Conservation (phyloP, 2,797 vertebrate genomes). For the Rhinoraja longicauda region DNA sequence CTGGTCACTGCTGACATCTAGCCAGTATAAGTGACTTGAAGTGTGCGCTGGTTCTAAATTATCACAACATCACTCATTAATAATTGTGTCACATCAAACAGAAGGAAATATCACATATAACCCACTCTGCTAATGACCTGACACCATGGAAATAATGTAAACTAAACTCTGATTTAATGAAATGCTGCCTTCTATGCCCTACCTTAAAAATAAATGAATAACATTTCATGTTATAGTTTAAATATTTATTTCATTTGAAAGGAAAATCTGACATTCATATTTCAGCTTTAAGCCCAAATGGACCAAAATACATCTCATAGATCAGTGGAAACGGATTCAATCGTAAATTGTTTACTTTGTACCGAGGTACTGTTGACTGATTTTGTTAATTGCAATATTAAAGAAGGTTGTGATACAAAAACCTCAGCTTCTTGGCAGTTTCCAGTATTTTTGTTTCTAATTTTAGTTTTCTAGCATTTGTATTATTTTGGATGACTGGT, state of each 20-base stretch:
- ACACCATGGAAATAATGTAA: not conserved
- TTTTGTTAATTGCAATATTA: not conserved
- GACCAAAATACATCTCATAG: not conserved
- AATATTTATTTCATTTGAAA: not conserved
- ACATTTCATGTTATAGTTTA: not conserved
- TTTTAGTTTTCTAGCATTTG: not conserved
- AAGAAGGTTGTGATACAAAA: not conserved
- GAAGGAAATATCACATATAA: constrained; percentile 17
- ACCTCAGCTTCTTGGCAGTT: not conserved
- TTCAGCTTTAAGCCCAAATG: not conserved
- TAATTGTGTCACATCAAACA: constrained; percentile 10
- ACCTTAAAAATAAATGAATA: not conserved
- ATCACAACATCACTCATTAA: constrained; percentile 34
- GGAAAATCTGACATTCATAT: not conserved
- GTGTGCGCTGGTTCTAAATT: constrained; percentile 15
- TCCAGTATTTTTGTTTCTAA: not conserved
- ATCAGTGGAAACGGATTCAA: not conserved
- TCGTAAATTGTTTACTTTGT: not conserved
- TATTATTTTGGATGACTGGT: not conserved
- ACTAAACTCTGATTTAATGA: constrained; percentile 9
- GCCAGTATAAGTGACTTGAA: constrained; percentile 35
- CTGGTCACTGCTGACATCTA: constrained; percentile 31
- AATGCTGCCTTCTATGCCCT: not conserved
- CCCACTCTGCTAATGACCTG: not conserved
- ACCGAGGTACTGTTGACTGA: not conserved